Conservation (phyloP, 2,888 invertebrate genomes). For the Hypomecis atomaria region DNA sequence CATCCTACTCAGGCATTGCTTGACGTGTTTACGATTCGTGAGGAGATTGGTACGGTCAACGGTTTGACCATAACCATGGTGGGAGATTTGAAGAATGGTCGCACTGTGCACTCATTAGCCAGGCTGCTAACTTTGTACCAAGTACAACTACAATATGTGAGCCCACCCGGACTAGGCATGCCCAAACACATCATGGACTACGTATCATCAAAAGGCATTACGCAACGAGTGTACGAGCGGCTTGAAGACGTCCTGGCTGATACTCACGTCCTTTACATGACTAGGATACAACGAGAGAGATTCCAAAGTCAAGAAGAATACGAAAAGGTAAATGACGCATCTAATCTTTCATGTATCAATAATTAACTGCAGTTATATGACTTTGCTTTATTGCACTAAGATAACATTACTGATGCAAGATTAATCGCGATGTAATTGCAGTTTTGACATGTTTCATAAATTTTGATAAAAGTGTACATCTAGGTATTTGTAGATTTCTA, state of each 20-base stretch:
- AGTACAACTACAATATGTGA: slow-evolving; percentile 96
- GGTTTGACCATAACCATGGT: slow-evolving; percentile 98
- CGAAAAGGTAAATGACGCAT: slow-evolving; percentile 87
- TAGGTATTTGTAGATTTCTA: too few species aligned
- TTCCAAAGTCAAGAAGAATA: slow-evolving; percentile 94
- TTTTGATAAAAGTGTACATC: neutral
- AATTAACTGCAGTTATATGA: slow-evolving; percentile 7
- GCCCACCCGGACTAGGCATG: slow-evolving; percentile 95
- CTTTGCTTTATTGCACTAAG: slow-evolving; percentile 13
- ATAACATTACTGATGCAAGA: slow-evolving; percentile 6
- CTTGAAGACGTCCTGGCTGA: slow-evolving; percentile 95
- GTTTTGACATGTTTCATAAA: slow-evolving; percentile 7
- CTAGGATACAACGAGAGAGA: slow-evolving; percentile 97
- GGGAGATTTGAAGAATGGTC: slow-evolving; percentile 98
- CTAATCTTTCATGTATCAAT: neutral
- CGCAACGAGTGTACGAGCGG: slow-evolving; percentile 88
- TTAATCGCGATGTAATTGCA: slow-evolving; percentile 7
- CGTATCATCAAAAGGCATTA: slow-evolving; percentile 90
- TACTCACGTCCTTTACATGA: slow-evolving; percentile 99
- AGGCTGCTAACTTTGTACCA: slow-evolving; percentile 96
- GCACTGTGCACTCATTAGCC: slow-evolving; percentile 99
- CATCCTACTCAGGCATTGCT: slow-evolving; percentile 99
- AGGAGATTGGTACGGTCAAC: slow-evolving; percentile 99
- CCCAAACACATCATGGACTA: slow-evolving; percentile 93
- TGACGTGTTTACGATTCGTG: slow-evolving; percentile 98